Conservation (phyloP, 2,113 vertebrate genomes). For the Vulpes ferrilata region DNA sequence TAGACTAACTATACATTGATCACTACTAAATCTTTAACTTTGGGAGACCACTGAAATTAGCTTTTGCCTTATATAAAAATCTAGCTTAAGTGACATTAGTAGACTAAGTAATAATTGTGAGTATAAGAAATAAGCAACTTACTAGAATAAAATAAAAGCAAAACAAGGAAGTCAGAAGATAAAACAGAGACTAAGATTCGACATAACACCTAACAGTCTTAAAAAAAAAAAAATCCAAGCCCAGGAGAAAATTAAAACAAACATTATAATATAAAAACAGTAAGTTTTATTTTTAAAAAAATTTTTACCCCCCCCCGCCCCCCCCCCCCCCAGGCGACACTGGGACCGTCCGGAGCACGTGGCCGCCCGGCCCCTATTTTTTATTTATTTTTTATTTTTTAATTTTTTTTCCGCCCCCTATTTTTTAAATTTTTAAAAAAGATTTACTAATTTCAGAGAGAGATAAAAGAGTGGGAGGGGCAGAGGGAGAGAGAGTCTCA, state of each 20-base stretch:
- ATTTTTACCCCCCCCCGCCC: too few species aligned
- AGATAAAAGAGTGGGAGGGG: neutral
- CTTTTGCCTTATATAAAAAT: constrained; percentile 7
- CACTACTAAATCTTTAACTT: neutral
- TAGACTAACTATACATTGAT: neutral
- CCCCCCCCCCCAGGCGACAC: too few species aligned
- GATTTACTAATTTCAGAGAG: too few species aligned
- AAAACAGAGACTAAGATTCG: neutral
- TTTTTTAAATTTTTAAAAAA: too few species aligned
- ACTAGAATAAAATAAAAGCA: constrained; percentile 6
- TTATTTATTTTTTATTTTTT: too few species aligned
- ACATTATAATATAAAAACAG: neutral
- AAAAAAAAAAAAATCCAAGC: neutral
- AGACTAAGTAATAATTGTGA: neutral
- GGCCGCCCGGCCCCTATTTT: too few species aligned
- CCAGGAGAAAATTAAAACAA: neutral
- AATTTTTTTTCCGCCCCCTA: too few species aligned
- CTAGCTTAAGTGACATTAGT: neutral
- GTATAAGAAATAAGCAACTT: constrained; percentile 1
- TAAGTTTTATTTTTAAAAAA: neutral
- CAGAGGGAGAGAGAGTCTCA: neutral
- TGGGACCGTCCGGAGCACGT: too few species aligned
- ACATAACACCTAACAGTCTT: neutral
- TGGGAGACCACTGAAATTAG: neutral
- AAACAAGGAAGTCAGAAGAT: neutral